A percentile compares a stretch with the other conserved stretches of the same genome.
Conservation (phyloP, 2,888 invertebrate genomes). For the Ecdyonurus torrentis region DNA sequence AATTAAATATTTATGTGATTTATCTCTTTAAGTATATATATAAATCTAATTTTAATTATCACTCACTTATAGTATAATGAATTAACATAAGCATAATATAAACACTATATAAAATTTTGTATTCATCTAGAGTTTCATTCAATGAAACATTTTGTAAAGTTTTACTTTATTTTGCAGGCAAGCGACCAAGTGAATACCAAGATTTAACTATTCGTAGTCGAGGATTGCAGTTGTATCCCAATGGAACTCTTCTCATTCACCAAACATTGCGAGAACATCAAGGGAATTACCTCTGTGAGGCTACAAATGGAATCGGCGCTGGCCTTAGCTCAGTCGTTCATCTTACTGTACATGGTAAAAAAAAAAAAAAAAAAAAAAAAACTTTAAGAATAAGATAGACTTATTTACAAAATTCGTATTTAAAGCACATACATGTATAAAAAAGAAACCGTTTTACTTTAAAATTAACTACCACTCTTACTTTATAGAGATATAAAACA, state of each 20-base stretch:
- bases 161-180: conserved; percentile 15
- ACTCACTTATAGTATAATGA: too few relatives aligned
- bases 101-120: background rate
- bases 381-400: too few relatives aligned
- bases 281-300: conserved; percentile 28
- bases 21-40: too few relatives aligned
- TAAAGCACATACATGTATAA: too few relatives aligned
- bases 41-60: too few relatives aligned
- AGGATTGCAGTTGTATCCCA: conserved; percentile 18
- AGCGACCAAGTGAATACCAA: conserved; percentile 22
- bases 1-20: too few relatives aligned
- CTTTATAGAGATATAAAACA: too few relatives aligned
- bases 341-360: conserved; percentile 23
- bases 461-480: too few relatives aligned
- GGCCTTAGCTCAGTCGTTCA: conserved; percentile 28
- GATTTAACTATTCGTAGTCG: conserved; percentile 19
- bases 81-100: too few relatives aligned
- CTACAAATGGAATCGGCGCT: conserved; percentile 27
- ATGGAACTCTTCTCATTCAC: conserved; percentile 20
- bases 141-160: background rate
- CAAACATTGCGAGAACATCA: conserved; percentile 18
- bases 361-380: too few relatives aligned
- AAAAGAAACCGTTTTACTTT: too few relatives aligned
- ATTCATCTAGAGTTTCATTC: background rate
- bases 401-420: too few relatives aligned